Evolutionary conservation across 2,113 vertebrate species (phyloP).

Genomic region (Lucifuga dentata): DNA sequence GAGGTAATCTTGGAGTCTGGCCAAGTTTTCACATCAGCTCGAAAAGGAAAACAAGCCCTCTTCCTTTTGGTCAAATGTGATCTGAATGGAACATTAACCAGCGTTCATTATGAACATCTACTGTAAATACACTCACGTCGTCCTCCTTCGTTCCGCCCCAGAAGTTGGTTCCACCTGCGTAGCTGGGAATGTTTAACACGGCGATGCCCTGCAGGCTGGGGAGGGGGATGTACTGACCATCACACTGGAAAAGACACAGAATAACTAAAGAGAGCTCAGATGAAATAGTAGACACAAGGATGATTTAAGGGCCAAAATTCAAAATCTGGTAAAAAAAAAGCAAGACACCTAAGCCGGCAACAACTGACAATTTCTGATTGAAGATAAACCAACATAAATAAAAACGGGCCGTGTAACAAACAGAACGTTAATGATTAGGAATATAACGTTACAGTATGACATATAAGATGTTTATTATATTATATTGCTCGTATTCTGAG

Average conservation of each 20-base stretch:
- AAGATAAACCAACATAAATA: no score
- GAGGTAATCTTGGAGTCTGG: not conserved
- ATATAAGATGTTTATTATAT: no score
- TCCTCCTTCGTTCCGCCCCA: conserved; percentile 99
- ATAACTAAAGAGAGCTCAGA: not conserved
- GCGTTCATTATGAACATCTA: not conserved
- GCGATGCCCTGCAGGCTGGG: conserved; percentile 98
- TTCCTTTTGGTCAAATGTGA: conserved; percentile 6
- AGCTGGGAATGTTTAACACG: conserved; percentile 97
- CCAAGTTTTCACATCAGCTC: not conserved
- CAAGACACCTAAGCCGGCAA: no score
- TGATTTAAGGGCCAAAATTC: no score
- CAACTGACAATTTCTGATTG: no score
- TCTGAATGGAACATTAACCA: conserved; percentile 8
- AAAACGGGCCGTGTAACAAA: no score
- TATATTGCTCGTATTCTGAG: no score
- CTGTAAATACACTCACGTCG: conserved; percentile 88
- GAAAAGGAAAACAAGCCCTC: not conserved
- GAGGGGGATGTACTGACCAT: conserved; percentile 97
- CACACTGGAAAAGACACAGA: conserved; percentile 86
- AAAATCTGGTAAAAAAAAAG: no score
- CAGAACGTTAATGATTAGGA: no score
- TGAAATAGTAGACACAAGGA: not conserved
- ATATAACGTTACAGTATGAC: no score
- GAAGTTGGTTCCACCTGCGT: conserved; percentile 98